Evolutionary conservation across 2,797 vertebrate genomes (phyloP), one percentile per base, ranked within the genome.

Genomic region (Mormyrops boulengeri): DNA sequence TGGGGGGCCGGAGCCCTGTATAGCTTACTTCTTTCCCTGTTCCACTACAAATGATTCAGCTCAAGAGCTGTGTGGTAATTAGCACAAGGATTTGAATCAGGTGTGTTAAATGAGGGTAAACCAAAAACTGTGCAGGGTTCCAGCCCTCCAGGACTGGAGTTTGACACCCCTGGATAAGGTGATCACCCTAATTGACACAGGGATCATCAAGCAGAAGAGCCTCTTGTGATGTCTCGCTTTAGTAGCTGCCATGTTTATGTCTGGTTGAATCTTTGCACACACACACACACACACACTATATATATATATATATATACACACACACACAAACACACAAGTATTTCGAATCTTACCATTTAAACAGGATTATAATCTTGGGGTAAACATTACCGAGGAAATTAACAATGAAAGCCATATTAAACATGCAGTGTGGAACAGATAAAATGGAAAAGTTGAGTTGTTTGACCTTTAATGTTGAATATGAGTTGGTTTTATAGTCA

Each of bases 401-500:
- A 85, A 34, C 49, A 89, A 49, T 82, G 44, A 57, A 87, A 57
- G 12, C 52, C 26, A 14, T 34, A 55, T 53, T 34, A 85, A 85
- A 52, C 41, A 88, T 57, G 34, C 69, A 87, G 30, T 19, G 9
- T 57, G 19, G 14, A 82, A 53, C 52, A 14, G 19, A 53, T 87
- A 34, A 82, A 88, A 90, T 55, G 4, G 85, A 80, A 60, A 50
- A 86, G 52, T 89, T 87, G 11, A 87, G 85, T 89, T 85, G 44
- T 26, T 38, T 88, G 82, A 89, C 88, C 60, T 88, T 86, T 90
- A 9, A 87, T 66, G 85, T 73, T 88, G 52, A 34, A 80, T 69
- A 55, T 50, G 22, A 82, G 80, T 34, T 19, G 88, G 41, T 62
- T 87, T 60, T 87, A 49, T 69, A 90, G 93, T 91, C 92, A 91